phyloP scores from a whole-genome alignment of 2,888 invertebrate genomes.

The Dendrolimus houi region DNA sequence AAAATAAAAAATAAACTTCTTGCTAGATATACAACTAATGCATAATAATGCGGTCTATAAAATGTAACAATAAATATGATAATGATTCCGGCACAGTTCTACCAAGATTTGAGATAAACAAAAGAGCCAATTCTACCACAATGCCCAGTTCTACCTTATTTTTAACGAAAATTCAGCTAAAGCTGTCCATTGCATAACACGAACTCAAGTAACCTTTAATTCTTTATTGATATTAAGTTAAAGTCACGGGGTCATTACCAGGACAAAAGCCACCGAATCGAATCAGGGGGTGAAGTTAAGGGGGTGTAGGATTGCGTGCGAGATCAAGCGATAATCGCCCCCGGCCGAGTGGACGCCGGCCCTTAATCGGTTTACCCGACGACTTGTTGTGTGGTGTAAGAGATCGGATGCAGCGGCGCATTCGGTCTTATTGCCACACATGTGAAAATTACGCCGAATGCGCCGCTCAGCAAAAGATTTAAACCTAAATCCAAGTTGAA shows the following conservation, averaged over 20 bases:
- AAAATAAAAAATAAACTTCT: too few relatives aligned
- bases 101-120: too few relatives aligned
- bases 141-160: too few relatives aligned
- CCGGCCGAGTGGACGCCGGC: conserved; percentile 30
- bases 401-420: conserved; percentile 11
- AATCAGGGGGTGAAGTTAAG: neutral
- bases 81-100: too few relatives aligned
- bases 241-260: conserved; percentile 54
- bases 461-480: too few relatives aligned
- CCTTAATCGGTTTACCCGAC: conserved; percentile 68
- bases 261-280: conserved; percentile 23
- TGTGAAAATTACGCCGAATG: too few relatives aligned
- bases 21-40: too few relatives aligned
- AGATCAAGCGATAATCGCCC: conserved; percentile 55
- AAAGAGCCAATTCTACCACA: too few relatives aligned
- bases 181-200: neutral
- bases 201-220: neutral
- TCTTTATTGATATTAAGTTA: neutral
- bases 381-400: conserved; percentile 26
- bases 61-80: too few relatives aligned
- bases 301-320: conserved; percentile 41
- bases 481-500: too few relatives aligned
- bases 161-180: neutral
- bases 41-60: too few relatives aligned
- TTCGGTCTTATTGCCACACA: neutral